Conservation (phyloP, 2,113 vertebrate species). For the Hystrix brachyura region DNA sequence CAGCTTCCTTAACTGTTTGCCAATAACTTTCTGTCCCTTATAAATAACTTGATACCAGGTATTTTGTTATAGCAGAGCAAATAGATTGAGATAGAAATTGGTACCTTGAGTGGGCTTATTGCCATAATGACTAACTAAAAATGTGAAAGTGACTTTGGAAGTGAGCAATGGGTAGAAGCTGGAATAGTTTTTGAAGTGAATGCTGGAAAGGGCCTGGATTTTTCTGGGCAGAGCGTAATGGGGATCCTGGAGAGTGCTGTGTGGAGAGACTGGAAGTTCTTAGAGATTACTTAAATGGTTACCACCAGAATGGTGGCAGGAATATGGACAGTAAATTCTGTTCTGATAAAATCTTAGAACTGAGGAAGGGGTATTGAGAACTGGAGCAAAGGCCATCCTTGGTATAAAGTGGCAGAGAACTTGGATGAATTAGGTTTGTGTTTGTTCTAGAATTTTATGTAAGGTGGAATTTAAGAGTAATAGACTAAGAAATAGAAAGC, state of each 20-base stretch:
- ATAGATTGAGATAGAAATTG: background rate
- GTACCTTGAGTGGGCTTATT: background rate
- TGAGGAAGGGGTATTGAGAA: background rate
- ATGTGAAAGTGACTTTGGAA: background rate
- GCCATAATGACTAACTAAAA: background rate
- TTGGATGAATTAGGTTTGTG: background rate
- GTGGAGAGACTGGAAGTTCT: background rate
- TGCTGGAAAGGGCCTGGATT: background rate
- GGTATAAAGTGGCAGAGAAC: background rate
- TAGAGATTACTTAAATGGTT: background rate
- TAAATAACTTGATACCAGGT: background rate
- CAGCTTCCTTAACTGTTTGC: background rate
- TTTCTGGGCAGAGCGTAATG: background rate
- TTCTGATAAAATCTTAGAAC: background rate
- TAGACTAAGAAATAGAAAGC: background rate
- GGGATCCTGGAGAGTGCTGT: background rate
- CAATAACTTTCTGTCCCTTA: background rate
- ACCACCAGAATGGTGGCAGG: background rate
- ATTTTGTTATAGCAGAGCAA: background rate
- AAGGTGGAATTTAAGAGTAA: background rate
- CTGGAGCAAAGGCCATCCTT: background rate
- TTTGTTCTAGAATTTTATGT: background rate
- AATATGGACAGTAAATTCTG: background rate
- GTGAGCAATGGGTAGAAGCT: background rate
- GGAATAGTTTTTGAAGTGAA: background rate